A percentile compares a stretch with the other conserved stretches of the same genome.
These are phyloP conservation scores for Galago senegalensis DNA, from an alignment of 2,797 vertebrate genomes.

Conservation along the genomic window DNA sequence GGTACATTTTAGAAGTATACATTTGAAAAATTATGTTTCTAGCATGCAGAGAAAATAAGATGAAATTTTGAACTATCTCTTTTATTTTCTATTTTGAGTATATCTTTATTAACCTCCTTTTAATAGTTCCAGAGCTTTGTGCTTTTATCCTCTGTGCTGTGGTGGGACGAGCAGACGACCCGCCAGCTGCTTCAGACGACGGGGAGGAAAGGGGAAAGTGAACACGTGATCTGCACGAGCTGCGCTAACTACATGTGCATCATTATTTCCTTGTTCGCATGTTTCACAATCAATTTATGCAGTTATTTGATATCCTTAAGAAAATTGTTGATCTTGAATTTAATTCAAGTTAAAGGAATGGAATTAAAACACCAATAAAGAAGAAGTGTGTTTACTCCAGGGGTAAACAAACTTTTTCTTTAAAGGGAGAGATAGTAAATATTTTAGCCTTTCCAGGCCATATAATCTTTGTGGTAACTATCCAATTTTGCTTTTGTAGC, in stretches of 20 bases:
- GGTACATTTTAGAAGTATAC: not conserved
- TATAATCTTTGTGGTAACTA: not conserved
- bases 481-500: not conserved
- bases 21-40: constrained; percentile 34
- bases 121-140: not conserved
- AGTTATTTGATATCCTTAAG: not conserved
- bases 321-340: constrained; percentile 40
- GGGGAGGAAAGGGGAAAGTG: not conserved
- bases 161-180: not conserved
- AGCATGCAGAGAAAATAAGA: not conserved
- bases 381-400: not conserved
- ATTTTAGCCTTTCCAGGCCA: not conserved
- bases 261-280: constrained; percentile 10
- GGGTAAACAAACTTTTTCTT: not conserved
- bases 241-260: not conserved
- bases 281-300: not conserved
- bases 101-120: constrained; percentile 29
- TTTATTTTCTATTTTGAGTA: not conserved
- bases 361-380: constrained; percentile 16
- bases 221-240: not conserved
- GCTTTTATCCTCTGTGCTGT: constrained; percentile 36
- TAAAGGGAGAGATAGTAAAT: not conserved
- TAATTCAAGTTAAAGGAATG: constrained; percentile 52
- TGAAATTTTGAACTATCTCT: not conserved
- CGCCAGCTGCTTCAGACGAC: not conserved